Evolutionary conservation across 2,113 vertebrate species (phyloP).

Genomic region (Podarcis cretensis): DNA sequence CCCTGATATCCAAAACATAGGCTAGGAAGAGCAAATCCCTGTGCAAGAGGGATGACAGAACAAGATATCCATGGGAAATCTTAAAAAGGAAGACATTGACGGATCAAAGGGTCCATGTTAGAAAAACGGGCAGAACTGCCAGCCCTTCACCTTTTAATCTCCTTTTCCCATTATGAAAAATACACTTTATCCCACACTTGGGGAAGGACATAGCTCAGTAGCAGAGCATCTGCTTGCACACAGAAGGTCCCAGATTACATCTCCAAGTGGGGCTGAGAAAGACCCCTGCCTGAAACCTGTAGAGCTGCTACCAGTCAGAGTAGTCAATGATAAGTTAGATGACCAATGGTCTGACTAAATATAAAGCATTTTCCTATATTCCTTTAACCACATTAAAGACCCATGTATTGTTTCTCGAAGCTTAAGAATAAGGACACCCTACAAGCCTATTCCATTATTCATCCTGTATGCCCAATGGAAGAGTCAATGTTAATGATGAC

Average conservation of each 20-base stretch:
- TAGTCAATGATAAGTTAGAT: too few species aligned
- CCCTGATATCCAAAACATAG: not conserved
- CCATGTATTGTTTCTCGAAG: not conserved
- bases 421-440: not conserved
- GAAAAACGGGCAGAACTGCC: not conserved
- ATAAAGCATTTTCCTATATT: too few species aligned
- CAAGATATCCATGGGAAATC: not conserved
- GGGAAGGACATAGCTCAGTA: too few species aligned
- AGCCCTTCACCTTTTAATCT: not conserved
- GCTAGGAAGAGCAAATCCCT: not conserved
- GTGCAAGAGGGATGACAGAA: not conserved
- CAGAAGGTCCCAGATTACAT: too few species aligned
- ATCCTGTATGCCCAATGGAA: not conserved
- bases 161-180: not conserved
- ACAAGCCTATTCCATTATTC: conserved; percentile 8
- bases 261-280: too few species aligned
- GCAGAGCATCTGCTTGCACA: too few species aligned
- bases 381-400: not conserved
- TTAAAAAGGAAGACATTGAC: not conserved
- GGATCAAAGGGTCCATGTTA: not conserved
- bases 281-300: too few species aligned
- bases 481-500: not conserved
- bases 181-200: not conserved
- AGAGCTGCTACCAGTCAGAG: too few species aligned
- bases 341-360: too few species aligned